Conservation (phyloP, 2,113 vertebrate genomes). For the Eulemur rufifrons region DNA sequence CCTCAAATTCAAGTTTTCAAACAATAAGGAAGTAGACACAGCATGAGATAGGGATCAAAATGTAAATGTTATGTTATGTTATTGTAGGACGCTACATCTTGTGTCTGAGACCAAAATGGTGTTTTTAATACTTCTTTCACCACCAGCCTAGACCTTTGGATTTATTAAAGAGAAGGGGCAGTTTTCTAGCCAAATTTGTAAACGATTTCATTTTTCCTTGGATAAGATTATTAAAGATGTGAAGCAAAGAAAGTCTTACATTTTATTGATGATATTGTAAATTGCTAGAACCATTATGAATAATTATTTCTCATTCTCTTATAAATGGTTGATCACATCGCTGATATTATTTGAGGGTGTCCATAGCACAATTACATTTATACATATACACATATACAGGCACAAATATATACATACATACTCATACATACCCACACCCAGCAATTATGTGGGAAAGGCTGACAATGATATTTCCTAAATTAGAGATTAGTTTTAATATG, state of each 20-base stretch:
- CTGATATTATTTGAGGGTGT: neutral
- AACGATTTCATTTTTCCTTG: neutral
- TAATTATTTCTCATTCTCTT: neutral
- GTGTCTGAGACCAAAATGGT: neutral
- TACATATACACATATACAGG: neutral
- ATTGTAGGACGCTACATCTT: neutral
- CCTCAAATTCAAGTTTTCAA: neutral
- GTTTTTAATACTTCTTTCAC: neutral
- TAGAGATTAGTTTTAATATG: neutral
- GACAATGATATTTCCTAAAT: neutral
- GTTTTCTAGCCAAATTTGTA: neutral
- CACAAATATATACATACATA: neutral
- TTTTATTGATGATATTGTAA: neutral
- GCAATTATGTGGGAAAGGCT: neutral
- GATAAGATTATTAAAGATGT: neutral
- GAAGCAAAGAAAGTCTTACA: neutral
- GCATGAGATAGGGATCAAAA: neutral
- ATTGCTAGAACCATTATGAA: neutral
- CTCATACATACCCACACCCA: neutral
- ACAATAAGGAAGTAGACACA: neutral
- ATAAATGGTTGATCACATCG: neutral
- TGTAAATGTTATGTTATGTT: neutral
- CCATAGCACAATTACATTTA: neutral
- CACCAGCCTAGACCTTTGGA: neutral
- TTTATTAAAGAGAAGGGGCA: rapidly evolving